Conservation (phyloP, 2,113 vertebrate genomes). For the Bubo scandiacus region DNA sequence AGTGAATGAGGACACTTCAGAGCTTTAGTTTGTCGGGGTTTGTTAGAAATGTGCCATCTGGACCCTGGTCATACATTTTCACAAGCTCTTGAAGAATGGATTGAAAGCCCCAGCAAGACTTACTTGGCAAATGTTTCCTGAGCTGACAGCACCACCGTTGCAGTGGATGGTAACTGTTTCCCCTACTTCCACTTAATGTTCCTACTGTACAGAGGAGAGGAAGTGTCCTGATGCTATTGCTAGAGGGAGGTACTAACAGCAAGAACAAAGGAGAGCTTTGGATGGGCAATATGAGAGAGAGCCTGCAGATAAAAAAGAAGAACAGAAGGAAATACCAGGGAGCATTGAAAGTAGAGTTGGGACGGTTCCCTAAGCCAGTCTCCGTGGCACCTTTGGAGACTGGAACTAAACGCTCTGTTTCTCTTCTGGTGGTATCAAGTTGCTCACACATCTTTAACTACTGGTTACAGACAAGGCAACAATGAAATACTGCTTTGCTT, state of each 20-base stretch:
- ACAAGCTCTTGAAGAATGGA: background rate
- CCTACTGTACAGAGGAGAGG: background rate
- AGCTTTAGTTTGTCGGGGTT: background rate
- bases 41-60: background rate
- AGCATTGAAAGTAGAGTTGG: background rate
- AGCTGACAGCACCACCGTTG: background rate
- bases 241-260: background rate
- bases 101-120: background rate
- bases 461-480: background rate
- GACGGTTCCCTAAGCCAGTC: background rate
- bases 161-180: background rate
- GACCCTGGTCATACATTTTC: background rate
- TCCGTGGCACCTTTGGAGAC: background rate
- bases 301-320: background rate
- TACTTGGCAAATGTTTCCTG: background rate
- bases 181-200: background rate
- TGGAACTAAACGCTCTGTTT: background rate
- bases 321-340: background rate
- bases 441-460: background rate
- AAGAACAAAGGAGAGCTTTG: background rate
- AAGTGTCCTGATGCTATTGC: background rate
- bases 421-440: background rate
- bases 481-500: background rate
- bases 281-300: background rate
- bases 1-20: background rate